Conservation (phyloP, 2,888 invertebrate species). For the Pocota personata region DNA sequence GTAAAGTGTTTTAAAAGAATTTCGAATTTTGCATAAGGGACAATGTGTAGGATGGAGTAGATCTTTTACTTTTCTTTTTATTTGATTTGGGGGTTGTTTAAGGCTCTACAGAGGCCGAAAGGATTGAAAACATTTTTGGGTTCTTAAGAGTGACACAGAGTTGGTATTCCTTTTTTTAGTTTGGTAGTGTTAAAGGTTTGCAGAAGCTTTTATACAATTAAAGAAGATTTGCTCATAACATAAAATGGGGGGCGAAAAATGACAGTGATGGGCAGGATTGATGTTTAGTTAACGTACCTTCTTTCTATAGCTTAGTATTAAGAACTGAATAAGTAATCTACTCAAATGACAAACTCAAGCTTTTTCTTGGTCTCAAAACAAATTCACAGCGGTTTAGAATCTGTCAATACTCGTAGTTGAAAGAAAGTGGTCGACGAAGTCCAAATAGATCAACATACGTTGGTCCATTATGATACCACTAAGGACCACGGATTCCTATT, state of each 20-base stretch:
- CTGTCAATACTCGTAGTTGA: too few relatives aligned
- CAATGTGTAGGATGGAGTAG: conserved; percentile 5
- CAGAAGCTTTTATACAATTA: conserved; percentile 11
- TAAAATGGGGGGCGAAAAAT: not conserved
- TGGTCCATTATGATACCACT: too few relatives aligned
- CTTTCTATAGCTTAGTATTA: too few relatives aligned
- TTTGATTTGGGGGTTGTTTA: conserved; percentile 33
- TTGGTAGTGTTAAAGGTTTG: conserved; percentile 9
- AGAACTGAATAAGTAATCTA: too few relatives aligned
- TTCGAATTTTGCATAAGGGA: conserved; percentile 23
- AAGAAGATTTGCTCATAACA: conserved; percentile 12
- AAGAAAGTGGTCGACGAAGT: too few relatives aligned
- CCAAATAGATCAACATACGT: too few relatives aligned
- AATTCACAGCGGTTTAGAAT: too few relatives aligned
- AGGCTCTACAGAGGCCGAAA: conserved; percentile 15
- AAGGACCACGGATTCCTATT: too few relatives aligned
- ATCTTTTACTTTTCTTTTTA: conserved; percentile 32
- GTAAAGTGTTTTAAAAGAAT: conserved; percentile 39
- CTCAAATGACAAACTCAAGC: too few relatives aligned
- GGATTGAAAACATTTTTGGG: conserved; percentile 44
- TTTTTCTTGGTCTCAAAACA: too few relatives aligned
- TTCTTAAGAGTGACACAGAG: not conserved
- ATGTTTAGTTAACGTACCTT: too few relatives aligned
- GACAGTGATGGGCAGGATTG: not conserved
- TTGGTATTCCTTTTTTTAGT: not conserved